These are phyloP conservation scores for Apis dorsata DNA, from an alignment of 1,140 invertebrate genomes.

Conservation along the genomic window DNA sequence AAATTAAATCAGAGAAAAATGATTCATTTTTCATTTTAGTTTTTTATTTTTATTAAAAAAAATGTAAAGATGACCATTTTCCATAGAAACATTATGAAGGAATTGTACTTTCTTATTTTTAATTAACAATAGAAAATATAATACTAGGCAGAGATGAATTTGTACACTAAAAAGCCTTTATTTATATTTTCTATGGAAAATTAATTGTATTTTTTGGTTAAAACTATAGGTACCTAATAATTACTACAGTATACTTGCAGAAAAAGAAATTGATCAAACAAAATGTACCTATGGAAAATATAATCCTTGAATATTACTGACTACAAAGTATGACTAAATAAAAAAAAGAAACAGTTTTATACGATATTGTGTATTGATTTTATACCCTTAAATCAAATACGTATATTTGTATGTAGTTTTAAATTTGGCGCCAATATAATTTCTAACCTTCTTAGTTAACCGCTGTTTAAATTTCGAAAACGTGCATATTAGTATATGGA, in stretches of 20 bases:
- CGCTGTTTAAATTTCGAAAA: neutral
- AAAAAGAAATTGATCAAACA: slow-evolving; percentile 57
- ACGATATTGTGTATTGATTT: slow-evolving; percentile 33
- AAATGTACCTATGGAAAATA: slow-evolving; percentile 64
- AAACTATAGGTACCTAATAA: slow-evolving; percentile 39
- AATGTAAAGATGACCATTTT: slow-evolving; percentile 27
- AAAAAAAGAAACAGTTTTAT: slow-evolving; percentile 61
- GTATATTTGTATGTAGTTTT: neutral
- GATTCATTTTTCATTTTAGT: neutral
- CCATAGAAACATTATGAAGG: slow-evolving; percentile 5
- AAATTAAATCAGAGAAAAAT: slow-evolving; percentile 1
- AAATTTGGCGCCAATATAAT: neutral
- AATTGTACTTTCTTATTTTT: slow-evolving; percentile 14
- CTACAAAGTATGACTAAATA: slow-evolving; percentile 60
- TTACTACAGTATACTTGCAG: slow-evolving; percentile 56
- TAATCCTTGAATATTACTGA: slow-evolving; percentile 61
- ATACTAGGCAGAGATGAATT: slow-evolving; percentile 45
- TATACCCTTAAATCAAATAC: slow-evolving; percentile 8
- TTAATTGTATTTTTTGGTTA: slow-evolving; percentile 48
- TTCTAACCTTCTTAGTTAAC: neutral
- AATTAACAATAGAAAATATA: slow-evolving; percentile 22
- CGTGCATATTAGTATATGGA: neutral
- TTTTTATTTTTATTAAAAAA: slow-evolving; percentile 5
- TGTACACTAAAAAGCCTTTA: slow-evolving; percentile 54
- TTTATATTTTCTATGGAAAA: slow-evolving; percentile 61